Evolutionary conservation across 1,140 invertebrate species (phyloP).

Genomic region (Rhopalosiphum maidis): DNA sequence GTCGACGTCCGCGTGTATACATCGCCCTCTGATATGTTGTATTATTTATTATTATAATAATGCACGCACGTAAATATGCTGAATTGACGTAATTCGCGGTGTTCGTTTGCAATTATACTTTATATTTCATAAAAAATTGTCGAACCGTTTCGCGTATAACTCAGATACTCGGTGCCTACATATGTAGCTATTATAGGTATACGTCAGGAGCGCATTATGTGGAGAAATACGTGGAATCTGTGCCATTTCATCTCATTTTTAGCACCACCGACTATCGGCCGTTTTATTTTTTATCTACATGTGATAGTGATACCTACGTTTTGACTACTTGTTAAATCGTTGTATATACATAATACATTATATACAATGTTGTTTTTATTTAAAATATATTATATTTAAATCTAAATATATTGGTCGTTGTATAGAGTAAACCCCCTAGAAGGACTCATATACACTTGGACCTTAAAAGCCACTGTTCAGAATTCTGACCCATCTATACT

Average conservation of each 20-base stretch:
- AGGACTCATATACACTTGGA: too few species aligned
- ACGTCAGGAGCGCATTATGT: not conserved
- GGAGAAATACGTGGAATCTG: not conserved
- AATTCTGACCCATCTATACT: not conserved
- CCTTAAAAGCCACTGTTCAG: too few species aligned
- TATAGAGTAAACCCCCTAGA: too few species aligned
- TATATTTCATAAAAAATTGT: not conserved
- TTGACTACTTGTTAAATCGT: not conserved
- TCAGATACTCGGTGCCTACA: not conserved
- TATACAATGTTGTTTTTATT: not conserved
- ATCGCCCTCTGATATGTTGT: not conserved
- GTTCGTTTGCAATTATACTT: not conserved
- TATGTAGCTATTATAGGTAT: too few species aligned
- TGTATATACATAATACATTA: not conserved
- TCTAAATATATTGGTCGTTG: too few species aligned
- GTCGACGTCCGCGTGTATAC: not conserved
- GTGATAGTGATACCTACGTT: not conserved
- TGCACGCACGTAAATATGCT: not conserved
- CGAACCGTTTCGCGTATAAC: not conserved
- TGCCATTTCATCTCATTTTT: not conserved
- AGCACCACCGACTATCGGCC: not conserved
- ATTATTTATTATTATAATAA: slow-evolving; percentile 2
- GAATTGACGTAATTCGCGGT: not conserved
- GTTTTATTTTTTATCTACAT: not conserved
- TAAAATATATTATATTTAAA: not conserved